A percentile compares a stretch with the other conserved stretches of the same genome.
Evolutionary conservation across 2,797 vertebrate species (phyloP).

Genomic region (Sternarchorhynchus goeldii): DNA sequence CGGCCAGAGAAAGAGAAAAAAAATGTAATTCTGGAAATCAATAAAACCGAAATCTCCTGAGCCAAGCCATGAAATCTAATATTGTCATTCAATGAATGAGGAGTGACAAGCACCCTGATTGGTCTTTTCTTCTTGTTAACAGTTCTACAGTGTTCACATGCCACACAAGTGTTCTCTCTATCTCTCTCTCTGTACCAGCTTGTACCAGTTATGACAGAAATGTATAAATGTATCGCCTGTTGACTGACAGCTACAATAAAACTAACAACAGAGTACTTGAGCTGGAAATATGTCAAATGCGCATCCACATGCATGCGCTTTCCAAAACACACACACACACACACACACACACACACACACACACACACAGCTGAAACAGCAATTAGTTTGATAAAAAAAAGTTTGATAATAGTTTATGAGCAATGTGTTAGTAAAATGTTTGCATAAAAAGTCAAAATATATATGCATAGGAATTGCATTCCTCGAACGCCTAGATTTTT

Average conservation of each 20-base stretch:
- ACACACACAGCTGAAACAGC: conserved; percentile 37
- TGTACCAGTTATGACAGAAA: conserved; percentile 25
- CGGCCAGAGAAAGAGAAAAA: conserved; percentile 36
- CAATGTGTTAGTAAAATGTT: too few species aligned
- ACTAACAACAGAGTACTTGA: conserved; percentile 39
- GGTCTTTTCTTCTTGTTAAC: conserved; percentile 54
- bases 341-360: conserved; percentile 32
- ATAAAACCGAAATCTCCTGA: conserved; percentile 60
- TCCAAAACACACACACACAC: conserved; percentile 2
- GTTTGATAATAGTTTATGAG: too few species aligned
- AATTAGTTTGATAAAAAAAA: too few species aligned
- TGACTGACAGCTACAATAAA: conserved; percentile 48
- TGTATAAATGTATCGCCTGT: conserved; percentile 50
- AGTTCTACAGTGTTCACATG: conserved; percentile 32
- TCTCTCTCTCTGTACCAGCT: conserved; percentile 26
- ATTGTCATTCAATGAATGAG: conserved; percentile 55
- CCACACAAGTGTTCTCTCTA: conserved; percentile 10
- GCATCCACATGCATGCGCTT: neutral
- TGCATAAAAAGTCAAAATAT: too few species aligned
- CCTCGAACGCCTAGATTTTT: too few species aligned
- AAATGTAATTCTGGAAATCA: conserved; percentile 67
- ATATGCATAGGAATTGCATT: too few species aligned
- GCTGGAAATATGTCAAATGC: conserved; percentile 16
- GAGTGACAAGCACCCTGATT: conserved; percentile 62
- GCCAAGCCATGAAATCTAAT: conserved; percentile 60